Evolutionary conservation across 2,113 vertebrate genomes (phyloP).

Genomic region (Solenodon paradoxus): DNA sequence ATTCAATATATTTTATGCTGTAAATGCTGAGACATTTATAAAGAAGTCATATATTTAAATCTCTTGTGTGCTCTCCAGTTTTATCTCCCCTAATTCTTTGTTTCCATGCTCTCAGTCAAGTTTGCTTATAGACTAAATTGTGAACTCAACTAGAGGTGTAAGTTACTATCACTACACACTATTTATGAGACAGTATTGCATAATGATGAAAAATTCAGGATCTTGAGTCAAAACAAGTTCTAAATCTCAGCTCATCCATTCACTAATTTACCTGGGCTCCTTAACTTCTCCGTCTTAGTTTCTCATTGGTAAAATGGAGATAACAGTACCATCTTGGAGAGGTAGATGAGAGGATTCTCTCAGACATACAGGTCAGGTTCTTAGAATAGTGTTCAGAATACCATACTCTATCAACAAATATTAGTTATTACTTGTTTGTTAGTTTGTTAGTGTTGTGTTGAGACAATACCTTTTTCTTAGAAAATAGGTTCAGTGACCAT

Average conservation of each 20-base stretch:
- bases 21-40: neutral
- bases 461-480: slow-evolving; percentile 29
- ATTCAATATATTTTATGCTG: neutral
- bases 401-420: neutral
- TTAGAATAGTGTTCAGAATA: neutral
- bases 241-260: neutral
- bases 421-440: neutral
- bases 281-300: neutral
- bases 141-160: neutral
- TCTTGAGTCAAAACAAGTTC: neutral
- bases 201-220: neutral
- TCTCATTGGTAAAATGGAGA: neutral
- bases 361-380: neutral
- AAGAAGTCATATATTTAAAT: neutral
- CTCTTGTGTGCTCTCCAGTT: neutral
- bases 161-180: neutral
- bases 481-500: slow-evolving; percentile 40
- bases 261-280: neutral
- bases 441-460: slow-evolving; percentile 1
- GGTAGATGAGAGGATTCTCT: neutral
- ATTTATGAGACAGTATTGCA: neutral
- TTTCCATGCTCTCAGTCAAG: neutral
- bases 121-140: neutral
- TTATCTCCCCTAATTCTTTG: neutral
- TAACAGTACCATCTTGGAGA: neutral